These are phyloP conservation scores for Cercopithecus neglectus DNA, from an alignment of 2,797 vertebrate genomes.

Conservation along the genomic window DNA sequence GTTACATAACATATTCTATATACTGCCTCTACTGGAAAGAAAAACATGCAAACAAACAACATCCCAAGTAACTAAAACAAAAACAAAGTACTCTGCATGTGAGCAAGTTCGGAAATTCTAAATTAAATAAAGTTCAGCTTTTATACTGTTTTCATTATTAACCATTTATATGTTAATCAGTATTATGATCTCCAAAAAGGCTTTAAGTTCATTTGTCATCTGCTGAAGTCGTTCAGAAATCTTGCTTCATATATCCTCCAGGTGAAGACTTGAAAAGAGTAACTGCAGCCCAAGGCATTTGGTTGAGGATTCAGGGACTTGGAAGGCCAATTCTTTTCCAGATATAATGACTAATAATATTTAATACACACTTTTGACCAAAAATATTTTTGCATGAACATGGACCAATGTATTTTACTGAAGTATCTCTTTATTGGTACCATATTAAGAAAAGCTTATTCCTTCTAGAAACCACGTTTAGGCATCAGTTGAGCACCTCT, in stretches of 20 bases:
- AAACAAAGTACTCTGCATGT: neutral
- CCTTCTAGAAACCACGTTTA: neutral
- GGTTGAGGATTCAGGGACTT: neutral
- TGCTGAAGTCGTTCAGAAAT: neutral
- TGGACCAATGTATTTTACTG: neutral
- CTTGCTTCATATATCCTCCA: neutral
- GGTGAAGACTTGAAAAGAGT: neutral
- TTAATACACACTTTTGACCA: neutral
- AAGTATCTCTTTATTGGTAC: neutral
- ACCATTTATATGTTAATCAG: neutral
- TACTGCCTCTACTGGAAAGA: neutral
- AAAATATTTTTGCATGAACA: constrained; percentile 1
- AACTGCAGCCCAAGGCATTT: neutral
- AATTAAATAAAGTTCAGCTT: neutral
- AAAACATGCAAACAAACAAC: neutral
- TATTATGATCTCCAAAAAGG: neutral
- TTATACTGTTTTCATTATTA: neutral
- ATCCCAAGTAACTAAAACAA: neutral
- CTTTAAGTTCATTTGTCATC: neutral
- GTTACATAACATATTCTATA: neutral
- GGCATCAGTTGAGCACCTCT: neutral
- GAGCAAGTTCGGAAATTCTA: neutral
- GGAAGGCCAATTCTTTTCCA: neutral
- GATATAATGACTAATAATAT: neutral
- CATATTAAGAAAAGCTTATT: neutral